Percentiles rank a stretch among this genome's conserved stretches.
Conservation (phyloP, 2,888 invertebrate genomes). For the Callinectes sapidus region DNA sequence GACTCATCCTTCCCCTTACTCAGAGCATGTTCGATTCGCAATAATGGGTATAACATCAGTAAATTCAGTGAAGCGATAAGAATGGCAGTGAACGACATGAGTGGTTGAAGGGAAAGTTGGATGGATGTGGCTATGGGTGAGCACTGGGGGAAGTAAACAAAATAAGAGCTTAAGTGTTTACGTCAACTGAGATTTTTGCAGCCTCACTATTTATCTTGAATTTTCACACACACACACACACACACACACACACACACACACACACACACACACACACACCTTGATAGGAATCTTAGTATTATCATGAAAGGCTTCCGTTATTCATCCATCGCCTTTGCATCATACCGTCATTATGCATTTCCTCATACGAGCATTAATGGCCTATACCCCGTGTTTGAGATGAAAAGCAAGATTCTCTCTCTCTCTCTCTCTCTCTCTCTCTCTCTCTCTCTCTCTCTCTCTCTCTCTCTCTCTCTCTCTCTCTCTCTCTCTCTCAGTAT, state of each 20-base stretch:
- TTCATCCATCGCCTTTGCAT: background rate
- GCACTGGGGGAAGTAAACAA: background rate
- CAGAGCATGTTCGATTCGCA: too few species aligned
- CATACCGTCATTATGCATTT: background rate
- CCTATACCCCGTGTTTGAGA: background rate
- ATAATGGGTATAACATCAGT: too few species aligned
- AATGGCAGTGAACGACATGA: background rate
- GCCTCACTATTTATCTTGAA: background rate
- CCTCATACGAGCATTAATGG: background rate
- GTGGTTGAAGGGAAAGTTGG: background rate
- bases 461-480: too few species aligned
- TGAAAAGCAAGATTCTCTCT: background rate
- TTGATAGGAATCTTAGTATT: background rate
- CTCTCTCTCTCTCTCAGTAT: too few species aligned
- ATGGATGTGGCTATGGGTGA: background rate
- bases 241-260: too few species aligned
- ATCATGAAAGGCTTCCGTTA: background rate
- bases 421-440: background rate
- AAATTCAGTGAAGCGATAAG: background rate
- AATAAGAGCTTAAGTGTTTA: background rate
- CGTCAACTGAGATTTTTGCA: background rate
- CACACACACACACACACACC: background rate
- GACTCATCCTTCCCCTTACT: too few species aligned
- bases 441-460: background rate
- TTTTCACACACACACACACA: background rate